Conservation (phyloP, 2,113 vertebrate genomes). For the Takifugu bimaculatus region DNA sequence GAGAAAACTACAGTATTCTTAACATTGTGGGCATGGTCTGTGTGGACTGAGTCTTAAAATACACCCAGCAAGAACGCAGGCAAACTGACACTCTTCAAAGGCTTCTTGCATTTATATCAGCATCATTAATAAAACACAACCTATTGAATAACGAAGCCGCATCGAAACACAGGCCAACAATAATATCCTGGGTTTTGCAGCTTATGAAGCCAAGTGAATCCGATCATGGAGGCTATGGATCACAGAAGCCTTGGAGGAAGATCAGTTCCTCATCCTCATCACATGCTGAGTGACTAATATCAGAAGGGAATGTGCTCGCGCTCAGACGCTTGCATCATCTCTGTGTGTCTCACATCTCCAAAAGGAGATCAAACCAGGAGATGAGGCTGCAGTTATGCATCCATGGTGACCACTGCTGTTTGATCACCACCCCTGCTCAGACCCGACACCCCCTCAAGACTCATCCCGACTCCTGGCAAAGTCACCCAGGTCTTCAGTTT, state of each 20-base stretch:
- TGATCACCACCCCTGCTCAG: no score
- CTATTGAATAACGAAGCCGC: constrained; percentile 14
- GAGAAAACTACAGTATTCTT: no score
- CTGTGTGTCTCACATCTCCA: background rate
- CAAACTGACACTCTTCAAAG: background rate
- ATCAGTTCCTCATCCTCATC: constrained; percentile 4
- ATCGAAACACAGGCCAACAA: constrained; percentile 8
- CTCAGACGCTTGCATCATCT: background rate
- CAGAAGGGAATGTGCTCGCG: background rate
- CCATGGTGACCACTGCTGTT: background rate
- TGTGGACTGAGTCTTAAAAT: no score
- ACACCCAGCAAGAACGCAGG: no score
- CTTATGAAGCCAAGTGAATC: constrained; percentile 14
- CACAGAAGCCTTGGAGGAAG: constrained; percentile 6
- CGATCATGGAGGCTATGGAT: constrained; percentile 1
- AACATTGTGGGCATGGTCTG: no score
- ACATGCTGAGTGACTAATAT: constrained; percentile 8
- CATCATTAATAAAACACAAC: background rate
- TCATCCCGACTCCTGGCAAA: no score
- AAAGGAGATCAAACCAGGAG: background rate
- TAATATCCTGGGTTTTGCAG: constrained; percentile 7
- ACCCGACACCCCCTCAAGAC: no score
- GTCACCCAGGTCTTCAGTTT: no score
- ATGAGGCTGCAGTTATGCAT: background rate
- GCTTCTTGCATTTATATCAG: background rate